These are phyloP conservation scores for Aleiodes testaceus DNA, from an alignment of 2,888 invertebrate species.

Conservation along the genomic window DNA sequence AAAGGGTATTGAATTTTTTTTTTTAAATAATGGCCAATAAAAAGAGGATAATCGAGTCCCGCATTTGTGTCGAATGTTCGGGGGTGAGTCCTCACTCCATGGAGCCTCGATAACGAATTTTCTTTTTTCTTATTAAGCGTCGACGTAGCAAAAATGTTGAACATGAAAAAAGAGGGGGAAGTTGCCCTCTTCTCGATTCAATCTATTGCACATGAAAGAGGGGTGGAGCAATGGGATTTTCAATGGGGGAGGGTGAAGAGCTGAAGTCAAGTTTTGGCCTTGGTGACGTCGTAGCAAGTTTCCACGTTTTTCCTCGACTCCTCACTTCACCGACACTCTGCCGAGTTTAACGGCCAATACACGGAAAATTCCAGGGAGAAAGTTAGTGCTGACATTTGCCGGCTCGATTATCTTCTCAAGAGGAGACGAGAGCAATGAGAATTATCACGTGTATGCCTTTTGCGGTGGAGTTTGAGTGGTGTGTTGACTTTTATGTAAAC, in stretches of 20 bases:
- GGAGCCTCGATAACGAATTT: conserved; percentile 61
- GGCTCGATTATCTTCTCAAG: conserved; percentile 15
- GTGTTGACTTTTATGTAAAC: too few relatives aligned
- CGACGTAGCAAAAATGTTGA: conserved; percentile 41
- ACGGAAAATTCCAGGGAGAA: conserved; percentile 37
- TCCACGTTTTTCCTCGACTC: conserved; percentile 1
- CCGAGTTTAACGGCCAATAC: conserved; percentile 40
- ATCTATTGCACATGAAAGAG: too few relatives aligned
- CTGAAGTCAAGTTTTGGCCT: not conserved
- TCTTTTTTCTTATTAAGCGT: conserved; percentile 35
- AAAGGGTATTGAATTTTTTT: not conserved
- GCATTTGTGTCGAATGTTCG: conserved; percentile 4
- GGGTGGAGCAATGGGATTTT: not conserved
- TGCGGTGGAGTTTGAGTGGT: too few relatives aligned
- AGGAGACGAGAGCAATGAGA: not conserved
- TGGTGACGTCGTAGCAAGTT: not conserved
- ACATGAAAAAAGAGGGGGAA: conserved; percentile 38
- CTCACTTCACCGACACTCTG: conserved; percentile 39
- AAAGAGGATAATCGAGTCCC: conserved; percentile 14
- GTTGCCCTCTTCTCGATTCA: too few relatives aligned
- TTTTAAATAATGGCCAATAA: not conserved
- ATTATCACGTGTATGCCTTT: not conserved
- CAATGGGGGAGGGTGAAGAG: not conserved
- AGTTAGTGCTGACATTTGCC: conserved; percentile 14
- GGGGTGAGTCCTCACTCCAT: conserved; percentile 42